phyloP scores from a whole-genome alignment of 2,113 vertebrate species.

The Mormyrus lacerda region DNA sequence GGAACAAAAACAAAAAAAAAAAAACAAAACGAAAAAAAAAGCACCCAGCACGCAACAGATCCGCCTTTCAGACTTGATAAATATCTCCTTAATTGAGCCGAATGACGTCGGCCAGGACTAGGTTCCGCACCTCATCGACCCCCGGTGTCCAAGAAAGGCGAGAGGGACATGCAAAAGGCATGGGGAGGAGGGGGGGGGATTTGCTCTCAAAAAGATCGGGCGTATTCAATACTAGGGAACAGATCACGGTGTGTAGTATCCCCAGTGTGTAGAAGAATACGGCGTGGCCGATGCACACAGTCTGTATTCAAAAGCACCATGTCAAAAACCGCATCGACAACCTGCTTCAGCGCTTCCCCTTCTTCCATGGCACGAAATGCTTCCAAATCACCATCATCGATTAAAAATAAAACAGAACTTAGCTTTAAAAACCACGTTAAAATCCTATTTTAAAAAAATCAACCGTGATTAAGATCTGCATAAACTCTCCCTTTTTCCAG shows the following conservation, averaged over 20 bases:
- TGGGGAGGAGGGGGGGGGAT: constrained; percentile 25
- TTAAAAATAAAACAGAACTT: neutral
- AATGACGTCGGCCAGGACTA: constrained; percentile 1
- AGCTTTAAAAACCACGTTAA: neutral
- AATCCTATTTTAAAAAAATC: neutral
- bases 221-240: neutral
- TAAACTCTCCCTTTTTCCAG: constrained; percentile 6
- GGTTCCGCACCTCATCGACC: constrained; percentile 16
- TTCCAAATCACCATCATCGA: constrained; percentile 35
- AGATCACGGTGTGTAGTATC: neutral
- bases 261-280: neutral
- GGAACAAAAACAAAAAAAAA: neutral
- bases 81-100: constrained; percentile 11
- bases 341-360: constrained; percentile 42
- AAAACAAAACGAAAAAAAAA: neutral
- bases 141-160: constrained; percentile 31
- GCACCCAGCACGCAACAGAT: constrained; percentile 18
- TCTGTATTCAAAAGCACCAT: constrained; percentile 7
- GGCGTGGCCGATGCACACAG: constrained; percentile 36
- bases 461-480: neutral
- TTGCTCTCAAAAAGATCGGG: neutral
- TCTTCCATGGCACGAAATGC: constrained; percentile 43
- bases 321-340: constrained; percentile 32
- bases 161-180: constrained; percentile 33
- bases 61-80: constrained; percentile 7